Evolutionary conservation across 2,797 vertebrate species (phyloP).

Genomic region (Adelosebastes latens): DNA sequence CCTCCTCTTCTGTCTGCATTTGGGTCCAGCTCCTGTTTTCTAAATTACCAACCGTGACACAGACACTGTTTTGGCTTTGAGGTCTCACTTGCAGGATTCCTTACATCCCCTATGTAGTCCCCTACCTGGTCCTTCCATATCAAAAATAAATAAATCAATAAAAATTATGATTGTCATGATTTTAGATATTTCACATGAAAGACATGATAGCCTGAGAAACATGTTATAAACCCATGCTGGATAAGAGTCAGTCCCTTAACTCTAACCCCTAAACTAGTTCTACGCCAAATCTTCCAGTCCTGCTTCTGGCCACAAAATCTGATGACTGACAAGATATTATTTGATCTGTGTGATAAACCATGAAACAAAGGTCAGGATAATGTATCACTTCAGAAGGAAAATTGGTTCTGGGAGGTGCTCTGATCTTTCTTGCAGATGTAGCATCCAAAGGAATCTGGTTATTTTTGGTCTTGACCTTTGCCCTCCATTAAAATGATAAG

Average conservation of each 20-base stretch:
- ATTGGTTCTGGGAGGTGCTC: not conserved
- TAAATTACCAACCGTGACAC: not conserved
- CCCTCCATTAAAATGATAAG: not conserved
- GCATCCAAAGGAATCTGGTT: not conserved
- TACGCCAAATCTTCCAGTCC: not conserved
- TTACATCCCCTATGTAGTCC: accelerated
- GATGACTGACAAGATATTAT: not conserved
- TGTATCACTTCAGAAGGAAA: not conserved
- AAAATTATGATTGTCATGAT: not conserved
- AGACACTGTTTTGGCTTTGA: not conserved
- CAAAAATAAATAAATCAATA: not conserved
- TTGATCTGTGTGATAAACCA: not conserved
- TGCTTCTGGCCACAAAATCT: not conserved
- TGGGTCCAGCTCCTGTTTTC: not conserved
- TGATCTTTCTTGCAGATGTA: not conserved
- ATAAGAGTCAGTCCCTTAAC: not conserved
- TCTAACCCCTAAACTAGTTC: no score
- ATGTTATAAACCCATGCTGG: not conserved
- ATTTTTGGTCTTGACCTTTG: not conserved
- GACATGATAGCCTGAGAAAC: no score
- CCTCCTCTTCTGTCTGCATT: not conserved
- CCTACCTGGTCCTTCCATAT: not conserved
- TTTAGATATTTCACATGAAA: not conserved
- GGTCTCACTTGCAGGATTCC: not conserved
- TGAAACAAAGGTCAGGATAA: not conserved